These are phyloP conservation scores for Cynoglossus semilaevis DNA, from an alignment of 2,113 vertebrate genomes.

Conservation along the genomic window DNA sequence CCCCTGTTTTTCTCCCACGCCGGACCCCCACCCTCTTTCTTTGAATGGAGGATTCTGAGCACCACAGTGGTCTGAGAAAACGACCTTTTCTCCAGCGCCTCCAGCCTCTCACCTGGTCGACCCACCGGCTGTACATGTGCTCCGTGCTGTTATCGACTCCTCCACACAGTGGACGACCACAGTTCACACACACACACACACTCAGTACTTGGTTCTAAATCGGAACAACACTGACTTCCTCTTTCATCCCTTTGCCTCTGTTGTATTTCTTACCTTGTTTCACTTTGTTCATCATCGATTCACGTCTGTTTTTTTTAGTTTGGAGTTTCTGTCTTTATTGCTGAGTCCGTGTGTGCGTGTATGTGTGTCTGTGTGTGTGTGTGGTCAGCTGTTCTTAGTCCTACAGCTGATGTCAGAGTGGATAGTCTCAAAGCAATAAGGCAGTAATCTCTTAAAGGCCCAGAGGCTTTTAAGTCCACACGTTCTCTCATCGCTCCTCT, in stretches of 20 bases:
- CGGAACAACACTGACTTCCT: conserved; percentile 16
- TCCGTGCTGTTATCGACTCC: not conserved
- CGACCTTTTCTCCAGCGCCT: conserved; percentile 45
- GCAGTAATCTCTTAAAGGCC: conserved; percentile 72
- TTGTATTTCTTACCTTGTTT: conserved; percentile 17
- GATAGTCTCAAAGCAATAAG: conserved; percentile 76
- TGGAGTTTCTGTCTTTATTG: conserved; percentile 49
- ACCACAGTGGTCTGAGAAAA: conserved; percentile 54
- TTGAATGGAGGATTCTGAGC: conserved; percentile 61
- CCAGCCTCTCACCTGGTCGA: conserved; percentile 30
- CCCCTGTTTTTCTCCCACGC: conserved; percentile 35
- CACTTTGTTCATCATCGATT: conserved; percentile 29
- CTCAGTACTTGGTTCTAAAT: not conserved
- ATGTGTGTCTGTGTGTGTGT: conserved; percentile 8
- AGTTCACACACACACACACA: conserved; percentile 8
- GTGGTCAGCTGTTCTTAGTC: conserved; percentile 66
- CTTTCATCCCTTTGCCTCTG: conserved; percentile 2
- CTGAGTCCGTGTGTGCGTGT: conserved; percentile 10
- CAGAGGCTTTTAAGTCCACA: conserved; percentile 67
- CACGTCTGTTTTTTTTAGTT: conserved; percentile 16
- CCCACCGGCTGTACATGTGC: conserved; percentile 18
- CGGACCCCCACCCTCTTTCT: conserved; percentile 10
- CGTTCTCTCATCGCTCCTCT: conserved; percentile 44
- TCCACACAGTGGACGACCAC: not conserved
- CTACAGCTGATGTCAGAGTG: conserved; percentile 70